Base-by-base conservation (phyloP, 1,140 invertebrate species). In the Thaumatotibia leucotreta region DNA sequence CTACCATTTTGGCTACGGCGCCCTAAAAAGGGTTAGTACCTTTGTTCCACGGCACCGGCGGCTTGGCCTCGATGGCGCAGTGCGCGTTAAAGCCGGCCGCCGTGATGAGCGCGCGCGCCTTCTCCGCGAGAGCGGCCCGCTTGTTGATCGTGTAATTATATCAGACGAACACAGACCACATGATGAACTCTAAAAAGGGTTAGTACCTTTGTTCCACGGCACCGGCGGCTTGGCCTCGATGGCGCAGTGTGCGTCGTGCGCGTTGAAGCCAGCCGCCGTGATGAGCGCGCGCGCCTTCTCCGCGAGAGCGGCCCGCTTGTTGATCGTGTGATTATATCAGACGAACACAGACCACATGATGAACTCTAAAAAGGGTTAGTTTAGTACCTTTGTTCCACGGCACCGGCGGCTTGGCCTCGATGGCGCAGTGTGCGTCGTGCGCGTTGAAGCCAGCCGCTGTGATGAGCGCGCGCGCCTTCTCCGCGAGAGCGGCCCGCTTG, bases 41-140 rank as follows among this genome's bases (percentile, higher is more conserved):
- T 88, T 98, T 97, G 81, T 98, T 96, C 97, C 97, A 98, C 77
- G 96, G 93, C 0, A 98, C 96, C 0, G 96, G 96, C 31, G 97
- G 97, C 73, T 96, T 95, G 0, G 96, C 97, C 86, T 98, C 97
- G 10, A 97, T 92, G 0, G 96, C 96, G 78, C 95, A 97, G 80
- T 97, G 96, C 8, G 96, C 94, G 72, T 93, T 93, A 83, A 98
- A 97, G 1, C 95, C 96, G 3, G 94, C 93, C 22, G 93, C 93
- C 73, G 94, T 93, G 73, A 97, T 97, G 39, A 97, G 84, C 33
- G 92, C 91, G 66, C 93, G 93, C 0, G 96, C 96, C 75, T 94
- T 92, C 1, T 94, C 92, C 0, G 95, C 93, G 86, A 97, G 92
- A 2, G 92, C 91, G 0, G 92, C 86, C 58, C 96, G 92, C 66